Evolutionary conservation across 1,140 invertebrate species (phyloP), one percentile per base, ranked within the genome.

Genomic region (Cotesia glomerata): DNA sequence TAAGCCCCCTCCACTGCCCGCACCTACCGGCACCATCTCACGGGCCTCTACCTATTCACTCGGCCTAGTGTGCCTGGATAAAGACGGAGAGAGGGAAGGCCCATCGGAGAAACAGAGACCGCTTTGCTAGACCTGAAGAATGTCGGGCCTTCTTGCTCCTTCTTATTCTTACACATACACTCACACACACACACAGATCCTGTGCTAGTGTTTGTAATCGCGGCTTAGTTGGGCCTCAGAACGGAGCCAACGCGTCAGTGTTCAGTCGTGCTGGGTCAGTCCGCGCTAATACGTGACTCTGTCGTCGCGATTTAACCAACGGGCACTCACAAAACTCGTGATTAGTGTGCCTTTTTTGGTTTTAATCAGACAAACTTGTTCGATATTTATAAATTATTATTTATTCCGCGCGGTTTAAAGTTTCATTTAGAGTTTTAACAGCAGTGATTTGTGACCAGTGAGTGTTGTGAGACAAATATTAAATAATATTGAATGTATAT

Each of bases 221-320:
- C 66, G 73, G 73, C 72, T 66, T 62, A 58, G 59, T 52, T 35
- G 65, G 71, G 67, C 66, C 45, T 36, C 39, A 66, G 56, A 49
- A 52, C 61, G 62, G 82, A 79, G 81, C 80, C 73, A 56, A 58
- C 77, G 76, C 76, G 79, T 81, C 81, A 87, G 86, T 87, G 80
- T 79, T 81, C 81, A 87, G 86, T 87, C 81, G 82, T 84, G 82
- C 82, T 82, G 85, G 82, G 83, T 83, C 84, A 81, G 79, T 83
- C 82, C 80, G 81, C 79, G 79, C 73, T 74, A 75, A 79, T 82
- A 85, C 79, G 81, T 81, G 78, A 78, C 78, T 80, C 64, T 74
- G 74, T 75, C 76, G 74, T 76, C 59, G 72, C 75, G 67, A 73
- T 72, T 78, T 56, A 59, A 45, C 39, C 7, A 45, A 45, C 39